Evolutionary conservation across 2,797 vertebrate genomes (phyloP).

Genomic region (Anabas testudineus): DNA sequence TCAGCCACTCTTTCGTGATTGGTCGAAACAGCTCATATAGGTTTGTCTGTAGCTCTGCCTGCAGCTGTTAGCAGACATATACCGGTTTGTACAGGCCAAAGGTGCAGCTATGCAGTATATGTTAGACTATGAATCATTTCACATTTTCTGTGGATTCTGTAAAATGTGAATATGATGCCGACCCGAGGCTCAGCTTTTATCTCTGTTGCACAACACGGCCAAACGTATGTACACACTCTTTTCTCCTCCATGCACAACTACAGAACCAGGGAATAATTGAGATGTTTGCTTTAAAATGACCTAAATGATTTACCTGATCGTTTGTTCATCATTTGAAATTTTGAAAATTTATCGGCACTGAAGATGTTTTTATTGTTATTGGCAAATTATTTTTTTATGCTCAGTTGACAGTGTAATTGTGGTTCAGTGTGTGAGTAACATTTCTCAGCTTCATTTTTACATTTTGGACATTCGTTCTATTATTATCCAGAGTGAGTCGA

Average conservation of each 20-base stretch:
- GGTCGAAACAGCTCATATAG: background rate
- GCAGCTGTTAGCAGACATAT: background rate
- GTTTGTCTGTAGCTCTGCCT: background rate
- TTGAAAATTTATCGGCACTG: too few relatives aligned
- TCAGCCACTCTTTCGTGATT: background rate
- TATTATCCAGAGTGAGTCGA: background rate
- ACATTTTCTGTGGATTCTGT: too few relatives aligned
- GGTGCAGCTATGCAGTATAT: background rate
- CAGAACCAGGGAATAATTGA: too few relatives aligned
- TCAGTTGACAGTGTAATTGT: background rate
- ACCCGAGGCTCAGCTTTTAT: background rate
- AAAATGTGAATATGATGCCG: too few relatives aligned
- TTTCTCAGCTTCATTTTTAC: background rate
- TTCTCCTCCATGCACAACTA: background rate
- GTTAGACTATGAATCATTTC: background rate
- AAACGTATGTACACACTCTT: background rate
- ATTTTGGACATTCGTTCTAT: background rate
- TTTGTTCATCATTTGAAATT: too few relatives aligned
- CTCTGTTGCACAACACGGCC: background rate
- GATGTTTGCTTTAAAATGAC: too few relatives aligned
- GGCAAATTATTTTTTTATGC: too few relatives aligned
- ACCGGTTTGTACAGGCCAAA: conserved; percentile 8
- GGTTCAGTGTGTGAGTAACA: background rate
- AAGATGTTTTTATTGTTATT: too few relatives aligned
- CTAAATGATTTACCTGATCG: too few relatives aligned